A percentile compares a stretch with the other conserved stretches of the same genome.
Evolutionary conservation across 2,888 invertebrate genomes (phyloP).

Genomic region (Salpingus planirostris): DNA sequence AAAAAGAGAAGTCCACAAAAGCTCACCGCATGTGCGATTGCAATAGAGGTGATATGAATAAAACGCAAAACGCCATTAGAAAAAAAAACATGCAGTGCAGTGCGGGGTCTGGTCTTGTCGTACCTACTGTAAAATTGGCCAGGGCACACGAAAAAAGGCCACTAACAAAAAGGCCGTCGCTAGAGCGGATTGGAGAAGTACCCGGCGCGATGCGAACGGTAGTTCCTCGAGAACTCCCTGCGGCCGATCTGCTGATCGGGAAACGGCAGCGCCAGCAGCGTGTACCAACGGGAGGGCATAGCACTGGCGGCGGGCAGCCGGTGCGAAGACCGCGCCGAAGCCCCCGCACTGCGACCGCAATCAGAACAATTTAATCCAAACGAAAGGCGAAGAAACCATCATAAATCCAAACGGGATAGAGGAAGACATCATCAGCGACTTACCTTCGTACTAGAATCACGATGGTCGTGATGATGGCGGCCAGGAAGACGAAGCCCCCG

Average conservation of each 20-base stretch:
- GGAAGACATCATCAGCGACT: slow-evolving; percentile 23
- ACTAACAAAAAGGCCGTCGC: too few relatives aligned
- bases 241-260: slow-evolving; percentile 88
- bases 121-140: slow-evolving; percentile 16
- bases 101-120: slow-evolving; percentile 23
- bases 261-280: slow-evolving; percentile 83
- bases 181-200: slow-evolving; percentile 81
- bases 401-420: not conserved
- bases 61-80: too few relatives aligned
- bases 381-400: slow-evolving; percentile 4
- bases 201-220: slow-evolving; percentile 68
- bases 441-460: slow-evolving; percentile 84
- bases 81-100: slow-evolving; percentile 31
- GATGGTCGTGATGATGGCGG: slow-evolving; percentile 81
- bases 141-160: too few relatives aligned
- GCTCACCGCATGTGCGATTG: not conserved
- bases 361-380: slow-evolving; percentile 3
- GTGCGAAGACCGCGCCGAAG: slow-evolving; percentile 42
- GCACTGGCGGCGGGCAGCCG: slow-evolving; percentile 45
- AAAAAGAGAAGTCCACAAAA: not conserved
- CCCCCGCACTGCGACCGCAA: slow-evolving; percentile 36
- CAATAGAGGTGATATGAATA: too few relatives aligned
- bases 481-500: slow-evolving; percentile 83
- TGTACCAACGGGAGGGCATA: slow-evolving; percentile 80
- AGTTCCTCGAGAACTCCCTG: slow-evolving; percentile 70